Percentiles rank a stretch among this genome's conserved stretches.
These are phyloP conservation scores for Enteromius mattozi DNA, from an alignment of 2,797 vertebrate species.

Conservation along the genomic window DNA sequence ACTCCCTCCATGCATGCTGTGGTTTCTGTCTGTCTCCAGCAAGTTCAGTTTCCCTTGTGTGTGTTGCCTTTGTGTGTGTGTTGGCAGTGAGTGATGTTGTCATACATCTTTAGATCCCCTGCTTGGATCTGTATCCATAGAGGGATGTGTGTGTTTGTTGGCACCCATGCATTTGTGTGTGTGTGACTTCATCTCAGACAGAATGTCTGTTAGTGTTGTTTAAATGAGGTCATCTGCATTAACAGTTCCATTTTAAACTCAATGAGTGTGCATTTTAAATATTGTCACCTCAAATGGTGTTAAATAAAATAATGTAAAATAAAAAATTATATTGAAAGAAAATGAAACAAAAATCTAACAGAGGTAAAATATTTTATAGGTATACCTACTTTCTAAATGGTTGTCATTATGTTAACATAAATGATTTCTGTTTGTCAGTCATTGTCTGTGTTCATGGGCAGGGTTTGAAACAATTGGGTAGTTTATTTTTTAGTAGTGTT, in stretches of 20 bases:
- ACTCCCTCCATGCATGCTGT: slow-evolving; percentile 24
- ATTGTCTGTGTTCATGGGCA: neutral
- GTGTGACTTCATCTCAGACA: slow-evolving; percentile 30
- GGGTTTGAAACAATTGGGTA: neutral
- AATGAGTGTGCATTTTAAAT: neutral
- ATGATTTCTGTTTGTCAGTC: slow-evolving; percentile 65
- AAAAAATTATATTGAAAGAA: neutral
- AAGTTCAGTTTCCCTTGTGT: slow-evolving; percentile 33
- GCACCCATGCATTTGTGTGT: slow-evolving; percentile 28
- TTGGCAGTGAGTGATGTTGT: slow-evolving; percentile 43
- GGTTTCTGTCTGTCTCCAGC: slow-evolving; percentile 51
- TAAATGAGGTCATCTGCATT: slow-evolving; percentile 35
- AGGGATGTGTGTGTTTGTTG: slow-evolving; percentile 42
- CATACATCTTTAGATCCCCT: slow-evolving; percentile 43
- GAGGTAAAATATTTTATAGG: neutral
- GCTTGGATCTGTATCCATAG: slow-evolving; percentile 33
- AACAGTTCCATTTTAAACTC: slow-evolving; percentile 19
- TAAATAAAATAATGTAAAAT: neutral
- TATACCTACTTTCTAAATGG: neutral
- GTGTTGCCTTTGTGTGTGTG: slow-evolving; percentile 38
- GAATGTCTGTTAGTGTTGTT: slow-evolving; percentile 34
- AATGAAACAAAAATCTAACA: neutral
- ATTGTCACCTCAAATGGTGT: neutral
- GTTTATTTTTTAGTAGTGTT: slow-evolving; percentile 46
- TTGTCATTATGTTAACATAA: neutral